Evolutionary conservation across 2,113 vertebrate species (phyloP).

Genomic region (Camelus bactrianus): DNA sequence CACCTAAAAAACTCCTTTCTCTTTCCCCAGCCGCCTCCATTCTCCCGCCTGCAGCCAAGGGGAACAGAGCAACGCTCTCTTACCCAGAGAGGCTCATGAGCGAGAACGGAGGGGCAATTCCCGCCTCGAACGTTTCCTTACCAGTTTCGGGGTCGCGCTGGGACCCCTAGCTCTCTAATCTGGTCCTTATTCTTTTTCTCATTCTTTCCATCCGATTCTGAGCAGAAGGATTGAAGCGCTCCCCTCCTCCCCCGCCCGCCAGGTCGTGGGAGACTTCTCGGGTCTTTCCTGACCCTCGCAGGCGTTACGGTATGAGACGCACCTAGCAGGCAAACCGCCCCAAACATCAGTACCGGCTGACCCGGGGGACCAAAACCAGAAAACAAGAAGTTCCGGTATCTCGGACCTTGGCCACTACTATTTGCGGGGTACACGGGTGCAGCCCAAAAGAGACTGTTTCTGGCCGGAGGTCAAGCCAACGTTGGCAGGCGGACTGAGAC

Average conservation of each 20-base stretch:
- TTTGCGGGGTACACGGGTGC: too few relatives aligned
- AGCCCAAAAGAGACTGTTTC: not conserved
- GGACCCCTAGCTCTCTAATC: not conserved
- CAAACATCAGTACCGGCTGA: not conserved
- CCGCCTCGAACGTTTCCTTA: not conserved
- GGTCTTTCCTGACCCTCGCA: not conserved
- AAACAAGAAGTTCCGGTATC: not conserved
- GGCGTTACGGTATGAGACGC: not conserved
- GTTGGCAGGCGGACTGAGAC: accelerated
- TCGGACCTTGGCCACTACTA: accelerated
- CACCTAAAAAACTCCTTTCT: not conserved
- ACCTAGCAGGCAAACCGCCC: not conserved
- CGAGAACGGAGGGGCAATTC: accelerated
- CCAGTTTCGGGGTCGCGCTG: not conserved
- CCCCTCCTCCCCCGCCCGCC: accelerated
- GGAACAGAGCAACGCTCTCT: not conserved
- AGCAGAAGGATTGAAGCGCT: not conserved
- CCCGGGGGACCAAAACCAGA: not conserved
- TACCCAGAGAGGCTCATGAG: not conserved
- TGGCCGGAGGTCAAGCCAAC: not conserved
- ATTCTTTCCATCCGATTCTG: not conserved
- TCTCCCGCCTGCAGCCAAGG: not conserved
- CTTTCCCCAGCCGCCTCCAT: not conserved
- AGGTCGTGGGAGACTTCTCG: accelerated
- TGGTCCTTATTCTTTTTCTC: not conserved